Evolutionary conservation across 2,888 invertebrate species (phyloP), one percentile per base, ranked within the genome.

Genomic region (Omphaloscelis lunosa): DNA sequence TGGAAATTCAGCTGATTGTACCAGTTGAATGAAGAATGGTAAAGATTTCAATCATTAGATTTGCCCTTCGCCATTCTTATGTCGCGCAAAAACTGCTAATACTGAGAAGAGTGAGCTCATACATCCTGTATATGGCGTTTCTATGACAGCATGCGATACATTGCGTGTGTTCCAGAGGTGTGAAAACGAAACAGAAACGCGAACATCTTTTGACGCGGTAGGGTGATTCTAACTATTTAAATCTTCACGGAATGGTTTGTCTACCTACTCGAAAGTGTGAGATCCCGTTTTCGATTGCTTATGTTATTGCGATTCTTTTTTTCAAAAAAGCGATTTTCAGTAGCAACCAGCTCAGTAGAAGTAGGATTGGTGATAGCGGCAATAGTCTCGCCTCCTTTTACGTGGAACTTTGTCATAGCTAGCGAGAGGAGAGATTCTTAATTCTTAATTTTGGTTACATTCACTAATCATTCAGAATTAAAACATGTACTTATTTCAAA

Each of bases 1-100:
- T 20, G 3, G 17, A 77, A 39, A n/a, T 41, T 48, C 15, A 5
- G 48, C 51, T 77, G 39, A 59, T 59, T 65, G 56, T 45, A 73
- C 45, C 58, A 41, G 41, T 61, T 70, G 27, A 15, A 27, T 59
- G 15, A 58, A 59, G 15, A 58, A 59, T 59, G 9, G 17, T 8
- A 4, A 59, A 29, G 29, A 59, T 29, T 59, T 59, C 17, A 20
- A 59, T 29, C 59, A 20, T 29, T 29, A 59, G 29, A 29, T 59
- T 29, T 17, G 20, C 20, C 29, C 9, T 58, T 17, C 59, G 29
- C 27, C 29, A 7, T 58, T 20, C 59, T 29, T 29, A 17, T 29
- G 4, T 59, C 20, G 8, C 7, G 27, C 8, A 0, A 58, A 56
- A 58, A 58, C 2, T 7, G 27, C 6, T 15, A 58, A 27, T 15